Evolutionary conservation across 2,113 vertebrate genomes (phyloP), one percentile per base, ranked within the genome.

Genomic region (Jaculus jaculus): DNA sequence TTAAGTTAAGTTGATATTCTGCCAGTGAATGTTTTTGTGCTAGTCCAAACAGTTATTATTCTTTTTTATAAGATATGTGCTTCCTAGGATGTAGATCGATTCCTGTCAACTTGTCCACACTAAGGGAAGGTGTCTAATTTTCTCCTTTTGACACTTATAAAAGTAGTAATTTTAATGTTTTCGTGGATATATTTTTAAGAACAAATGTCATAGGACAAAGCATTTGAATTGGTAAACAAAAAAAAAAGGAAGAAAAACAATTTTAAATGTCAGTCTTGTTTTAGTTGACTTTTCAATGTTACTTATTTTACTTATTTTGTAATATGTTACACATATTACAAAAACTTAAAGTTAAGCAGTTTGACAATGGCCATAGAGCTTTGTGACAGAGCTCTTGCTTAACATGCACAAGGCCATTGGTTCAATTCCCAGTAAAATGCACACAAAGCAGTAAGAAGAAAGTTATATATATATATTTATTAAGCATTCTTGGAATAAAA

Each of bases 101-200:
- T 93, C 47, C 37, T 95, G 37, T 54, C 63, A 95, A 68, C 34
- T 34, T 95, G 4, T 78, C 47, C 54, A 88, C 87, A 24, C 37
- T 88, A 94, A 93, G n/a, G 86, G 13, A 92, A 91, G 87, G 34
- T 73, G 24, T 84, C 58, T 84, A 81, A 91, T 96, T 95, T 95
- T 96, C 74, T 90, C 47, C 68, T 79, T 94, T 95, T 89, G 34
- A 74, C 6, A 82, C n/a, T 78, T 72, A 23, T 61, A 83, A 69
- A 93, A 96, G 26, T 15, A 15, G 32, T n/a, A 90, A 61, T 24
- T 84, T 86, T 84, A 90, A 78, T 87, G 86, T 69, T 90, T 37
- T 84, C 93, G 15, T 37, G 24, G 32, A 32, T n/a, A 39, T 28
- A 69, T 39, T 47, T 32, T 71, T 66, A 39, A 60, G 1, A 85